Conservation (phyloP, 2,888 invertebrate genomes). For the Dolichomitus sp. region DNA sequence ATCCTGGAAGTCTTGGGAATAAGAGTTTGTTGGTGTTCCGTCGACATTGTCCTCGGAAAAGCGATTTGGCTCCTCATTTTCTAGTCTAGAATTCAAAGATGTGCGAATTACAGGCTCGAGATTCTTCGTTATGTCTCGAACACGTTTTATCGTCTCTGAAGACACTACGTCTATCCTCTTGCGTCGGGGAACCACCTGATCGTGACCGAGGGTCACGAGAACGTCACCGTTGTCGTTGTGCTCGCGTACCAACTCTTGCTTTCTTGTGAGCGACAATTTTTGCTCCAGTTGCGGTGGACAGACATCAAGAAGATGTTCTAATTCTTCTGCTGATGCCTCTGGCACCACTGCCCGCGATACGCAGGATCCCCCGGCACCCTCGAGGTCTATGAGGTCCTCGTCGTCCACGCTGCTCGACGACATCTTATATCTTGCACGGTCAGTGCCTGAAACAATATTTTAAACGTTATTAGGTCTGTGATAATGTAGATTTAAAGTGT, state of each 20-base stretch:
- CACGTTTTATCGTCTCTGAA: slow-evolving; percentile 83
- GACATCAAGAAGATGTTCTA: slow-evolving; percentile 83
- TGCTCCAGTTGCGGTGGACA: slow-evolving; percentile 83
- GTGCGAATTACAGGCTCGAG: slow-evolving; percentile 81
- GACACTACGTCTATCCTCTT: slow-evolving; percentile 84
- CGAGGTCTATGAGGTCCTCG: slow-evolving; percentile 82
- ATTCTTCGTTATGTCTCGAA: slow-evolving; percentile 83
- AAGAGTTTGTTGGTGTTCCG: background rate
- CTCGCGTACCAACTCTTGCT: slow-evolving; percentile 74
- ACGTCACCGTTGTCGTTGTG: slow-evolving; percentile 75
- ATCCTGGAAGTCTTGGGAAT: slow-evolving; percentile 12
- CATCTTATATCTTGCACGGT: slow-evolving; percentile 74
- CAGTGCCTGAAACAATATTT: slow-evolving; percentile 52
- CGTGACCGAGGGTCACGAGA: slow-evolving; percentile 83
- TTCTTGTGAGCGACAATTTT: slow-evolving; percentile 80
- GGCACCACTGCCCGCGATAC: slow-evolving; percentile 69
- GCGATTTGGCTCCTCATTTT: slow-evolving; percentile 12
- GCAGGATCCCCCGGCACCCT: slow-evolving; percentile 74
- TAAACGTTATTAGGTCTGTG: background rate
- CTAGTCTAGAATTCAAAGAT: slow-evolving; percentile 15
- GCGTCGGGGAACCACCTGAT: slow-evolving; percentile 81
- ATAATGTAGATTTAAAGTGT: too few species aligned
- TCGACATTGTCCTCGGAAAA: slow-evolving; percentile 62
- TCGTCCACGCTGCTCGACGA: slow-evolving; percentile 75
- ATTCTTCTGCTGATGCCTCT: slow-evolving; percentile 80